A percentile compares a stretch with the other conserved stretches of the same genome.
Evolutionary conservation across 2,797 vertebrate species (phyloP).

Genomic region (Falco berigora): DNA sequence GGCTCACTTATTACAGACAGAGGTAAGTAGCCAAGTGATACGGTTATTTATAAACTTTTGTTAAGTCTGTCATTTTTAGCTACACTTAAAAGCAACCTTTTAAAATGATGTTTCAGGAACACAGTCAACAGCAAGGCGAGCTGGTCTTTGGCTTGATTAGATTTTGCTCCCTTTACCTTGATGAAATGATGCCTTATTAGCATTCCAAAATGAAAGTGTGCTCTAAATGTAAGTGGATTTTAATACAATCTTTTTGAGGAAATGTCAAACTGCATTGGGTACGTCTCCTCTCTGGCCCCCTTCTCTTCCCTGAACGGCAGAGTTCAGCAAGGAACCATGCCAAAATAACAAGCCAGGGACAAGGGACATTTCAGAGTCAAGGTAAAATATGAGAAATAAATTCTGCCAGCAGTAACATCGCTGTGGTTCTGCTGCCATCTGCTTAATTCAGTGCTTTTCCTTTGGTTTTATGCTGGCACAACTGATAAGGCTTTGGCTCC

Average conservation of each 20-base stretch:
- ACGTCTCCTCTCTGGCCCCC: background rate
- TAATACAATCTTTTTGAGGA: slow-evolving; percentile 72
- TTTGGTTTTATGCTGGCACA: background rate
- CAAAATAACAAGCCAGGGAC: slow-evolving; percentile 60
- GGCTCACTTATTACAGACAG: background rate
- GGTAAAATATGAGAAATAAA: slow-evolving; percentile 47
- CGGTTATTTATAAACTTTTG: slow-evolving; percentile 46
- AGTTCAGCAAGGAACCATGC: slow-evolving; percentile 60
- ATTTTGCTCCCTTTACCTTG: slow-evolving; percentile 69
- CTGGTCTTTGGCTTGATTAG: slow-evolving; percentile 58
- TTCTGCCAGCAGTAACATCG: background rate
- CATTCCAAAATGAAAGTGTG: slow-evolving; percentile 67
- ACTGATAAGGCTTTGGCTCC: background rate
- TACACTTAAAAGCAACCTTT: slow-evolving; percentile 55
- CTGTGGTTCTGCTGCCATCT: background rate
- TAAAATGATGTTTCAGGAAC: slow-evolving; percentile 46
- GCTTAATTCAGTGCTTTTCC: background rate
- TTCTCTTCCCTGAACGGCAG: slow-evolving; percentile 34
- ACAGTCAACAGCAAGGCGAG: slow-evolving; percentile 20
- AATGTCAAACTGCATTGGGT: slow-evolving; percentile 67
- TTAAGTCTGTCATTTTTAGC: slow-evolving; percentile 46
- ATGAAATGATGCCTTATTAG: slow-evolving; percentile 71
- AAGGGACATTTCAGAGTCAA: slow-evolving; percentile 57
- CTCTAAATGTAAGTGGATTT: slow-evolving; percentile 73
- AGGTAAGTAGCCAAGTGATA: slow-evolving; percentile 25